Base-by-base conservation (phyloP, 2,888 invertebrate genomes). In the Epinotia nisella region DNA sequence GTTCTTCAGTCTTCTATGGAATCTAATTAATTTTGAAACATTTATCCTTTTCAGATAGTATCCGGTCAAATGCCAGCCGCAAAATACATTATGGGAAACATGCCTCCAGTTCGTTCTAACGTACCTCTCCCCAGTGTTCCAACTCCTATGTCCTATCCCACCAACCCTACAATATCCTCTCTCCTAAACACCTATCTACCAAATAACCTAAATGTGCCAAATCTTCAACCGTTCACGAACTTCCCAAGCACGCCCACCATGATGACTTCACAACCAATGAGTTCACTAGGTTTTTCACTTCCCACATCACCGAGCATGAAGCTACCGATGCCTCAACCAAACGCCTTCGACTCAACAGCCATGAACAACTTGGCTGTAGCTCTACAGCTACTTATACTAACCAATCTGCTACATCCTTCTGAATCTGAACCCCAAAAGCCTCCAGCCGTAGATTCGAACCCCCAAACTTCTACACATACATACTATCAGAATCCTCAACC, bases 341-440 rank as follows among this genome's bases (percentile, higher is more conserved):
- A 4, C 3, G 13, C 41, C 2, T 77, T 88, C 24, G 91, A 92
- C 66, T 76, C 86, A 0, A 85, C 84, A 29, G 81, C 91, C 0
- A 73, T 92, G 0, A 92, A 92, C 58, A 92, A 92, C 75, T 78
- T 92, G 75, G 92, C 92, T 2, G 86, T 92, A 51, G 91, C 92
- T 0, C 78, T 92, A 61, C 92, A 92, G 51, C 71, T 92, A 9
- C 71, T 92, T 1, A 87, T 92, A 9, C 81, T 92, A 0, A 91
- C 85, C 45, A 92, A 91, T 74, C 83, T 92, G 15, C 74, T 92
- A 9, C 88, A 87, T 41, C 75, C 82, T 35, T 35, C 9, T 39
- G 78, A 84, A 10, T 17, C 70, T 3, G 5, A 61, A 74, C 76
- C 10, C 35, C 74, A 24, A 66, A 15, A 67, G 9, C 53, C 56